Evolutionary conservation across 1,140 invertebrate genomes (phyloP).

Genomic region (Megathymus violae): DNA sequence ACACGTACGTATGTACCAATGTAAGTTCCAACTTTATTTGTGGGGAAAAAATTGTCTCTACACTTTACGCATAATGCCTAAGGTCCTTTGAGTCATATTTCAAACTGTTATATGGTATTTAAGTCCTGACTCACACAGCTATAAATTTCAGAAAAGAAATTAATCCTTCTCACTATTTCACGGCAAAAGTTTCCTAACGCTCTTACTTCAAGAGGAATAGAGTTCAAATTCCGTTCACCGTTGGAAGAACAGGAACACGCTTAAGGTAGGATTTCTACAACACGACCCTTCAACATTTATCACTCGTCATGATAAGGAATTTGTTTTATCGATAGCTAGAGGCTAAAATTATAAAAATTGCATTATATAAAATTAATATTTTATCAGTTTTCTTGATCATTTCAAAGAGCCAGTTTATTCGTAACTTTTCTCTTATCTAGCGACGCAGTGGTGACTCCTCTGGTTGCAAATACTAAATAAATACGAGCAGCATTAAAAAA

Average conservation of each 20-base stretch:
- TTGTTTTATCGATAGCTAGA: neutral
- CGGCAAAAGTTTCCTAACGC: neutral
- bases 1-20: too few relatives aligned
- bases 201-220: constrained; percentile 1
- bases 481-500: too few relatives aligned
- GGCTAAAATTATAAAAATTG: too few relatives aligned
- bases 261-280: constrained; percentile 19
- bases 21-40: too few relatives aligned
- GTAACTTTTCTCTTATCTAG: too few relatives aligned
- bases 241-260: constrained; percentile 1
- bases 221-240: neutral
- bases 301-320: constrained; percentile 26
- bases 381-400: too few relatives aligned
- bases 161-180: constrained; percentile 4
- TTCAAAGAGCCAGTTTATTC: too few relatives aligned
- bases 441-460: too few relatives aligned
- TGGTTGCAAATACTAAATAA: too few relatives aligned
- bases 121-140: constrained; percentile 20
- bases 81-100: constrained; percentile 16
- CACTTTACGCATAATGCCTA: constrained; percentile 16
- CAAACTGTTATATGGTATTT: constrained; percentile 28
- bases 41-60: neutral
- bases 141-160: constrained; percentile 31
- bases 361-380: too few relatives aligned
- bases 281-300: constrained; percentile 33